Base-by-base conservation (phyloP, 2,888 invertebrate species). In the Microctonus aethiopoides region DNA sequence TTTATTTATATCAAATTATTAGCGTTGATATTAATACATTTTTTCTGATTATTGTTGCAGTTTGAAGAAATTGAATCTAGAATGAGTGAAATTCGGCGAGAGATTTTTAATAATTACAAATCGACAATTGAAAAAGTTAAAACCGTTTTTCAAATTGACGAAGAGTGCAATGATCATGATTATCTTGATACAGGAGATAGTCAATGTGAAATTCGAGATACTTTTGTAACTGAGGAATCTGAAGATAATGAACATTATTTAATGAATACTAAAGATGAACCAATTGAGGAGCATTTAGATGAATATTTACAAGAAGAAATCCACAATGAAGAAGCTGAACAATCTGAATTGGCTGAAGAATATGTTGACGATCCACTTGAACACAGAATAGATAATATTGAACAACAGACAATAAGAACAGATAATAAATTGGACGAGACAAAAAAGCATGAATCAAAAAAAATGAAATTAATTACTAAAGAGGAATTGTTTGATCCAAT, bases 1-100 rank as follows among this genome's bases (percentile, higher is more conserved):
- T 32, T 29, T 66, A 57, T 39, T 24, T 22, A 24, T 63, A 62
- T 56, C 61, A 51, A 52, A 13, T 13, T 3, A 60, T 51, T 34
- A 16, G 57, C 9, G 24, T 16, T 29, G 11, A 10, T 52, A 16
- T 2, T 52, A 52, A 9, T 16, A 16, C 20, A 20, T 52, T 22
- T 46, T 22, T 52, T 52, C 2, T 59, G 2, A 13, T 66, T 46
- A 64, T 63, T 29, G 54, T 76, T 74, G 4, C 57, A 86, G 86
- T 90, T 90, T 75, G 91, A 92, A 72, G 89, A 89, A 66, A 81
- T 91, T 52, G 88, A 90, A 80, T 86, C 83, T 78, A 78, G 89
- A 83, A 67, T 90, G 69, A 79, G 83, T 5, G 88, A 89, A 77
- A 85, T 91, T 10, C 90, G 89, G 77, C 76, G 82, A 57, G 89